Base-by-base conservation (phyloP, 2,113 vertebrate genomes). In the Mustela lutreola region DNA sequence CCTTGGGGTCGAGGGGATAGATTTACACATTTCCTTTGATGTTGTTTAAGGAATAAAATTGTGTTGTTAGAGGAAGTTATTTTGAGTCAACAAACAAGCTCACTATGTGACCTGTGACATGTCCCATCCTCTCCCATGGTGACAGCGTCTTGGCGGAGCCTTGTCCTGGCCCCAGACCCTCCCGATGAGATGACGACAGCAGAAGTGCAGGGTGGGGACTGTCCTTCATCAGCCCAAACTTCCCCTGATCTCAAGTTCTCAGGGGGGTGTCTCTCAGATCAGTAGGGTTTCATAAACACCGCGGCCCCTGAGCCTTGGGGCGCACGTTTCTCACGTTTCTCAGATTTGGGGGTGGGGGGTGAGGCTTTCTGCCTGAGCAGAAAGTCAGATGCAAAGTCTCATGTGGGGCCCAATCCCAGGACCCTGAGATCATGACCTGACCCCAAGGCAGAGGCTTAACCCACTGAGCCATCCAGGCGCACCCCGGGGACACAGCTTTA, bases 61-160 rank as follows among this genome's bases (percentile, higher is more conserved):
- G 0, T 9, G 19, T 53, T 31, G 15, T 10, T 76, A 78, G 58
- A 67, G 89, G 82, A 95, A 91, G 39, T 33, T 19, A 16, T 50
- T 78, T 12, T 63, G 15, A 65, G 42, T 62, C 50, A 60, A 31
- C n/a, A 56, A 2, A 11, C 48, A 5, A 24, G 63, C n/a, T 65
- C 2, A 0, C 19, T 36, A 2, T 7, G 10, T 31, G 65, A 81
- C 36, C 12, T 1, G 21, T 11, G 24, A 48, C 2, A 0, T 42
- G 48, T 60, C 93, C 58, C 1, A 3, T 53, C 21, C 21, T 26
- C 31, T n/a, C n/a, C 75, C 50, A 26, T 36, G 16, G 33, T 4
- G 48, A 73, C 71, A 7, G 1, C 36, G 45, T 33, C 67, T 21
- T 56, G 83, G 39, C 26, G 6, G 22, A 84, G 5, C 7, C 18